Evolutionary conservation across 2,888 invertebrate species (phyloP).

Genomic region (Hydroisotoma schaefferi): DNA sequence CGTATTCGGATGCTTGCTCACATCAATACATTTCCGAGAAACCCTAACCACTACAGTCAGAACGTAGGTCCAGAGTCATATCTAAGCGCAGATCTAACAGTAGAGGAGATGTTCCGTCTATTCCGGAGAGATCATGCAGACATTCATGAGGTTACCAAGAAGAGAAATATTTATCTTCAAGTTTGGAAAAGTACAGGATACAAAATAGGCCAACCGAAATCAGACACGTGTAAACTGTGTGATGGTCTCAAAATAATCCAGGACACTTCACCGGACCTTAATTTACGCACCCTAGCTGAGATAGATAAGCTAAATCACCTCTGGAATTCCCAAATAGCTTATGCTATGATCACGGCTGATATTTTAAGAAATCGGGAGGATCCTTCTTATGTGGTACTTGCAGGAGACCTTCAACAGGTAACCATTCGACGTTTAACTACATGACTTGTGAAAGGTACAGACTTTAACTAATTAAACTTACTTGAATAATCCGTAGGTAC

Average conservation of each 20-base stretch:
- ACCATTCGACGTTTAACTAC: too few relatives aligned
- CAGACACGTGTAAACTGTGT: constrained; percentile 4
- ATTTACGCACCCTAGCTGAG: background rate
- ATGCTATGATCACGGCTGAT: background rate
- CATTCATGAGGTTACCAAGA: too few relatives aligned
- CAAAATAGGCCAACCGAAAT: constrained; percentile 5
- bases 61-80: background rate
- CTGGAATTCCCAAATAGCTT: background rate
- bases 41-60: constrained; percentile 5
- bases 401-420: constrained; percentile 9
- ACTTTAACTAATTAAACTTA: too few relatives aligned
- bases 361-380: background rate
- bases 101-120: background rate
- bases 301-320: background rate
- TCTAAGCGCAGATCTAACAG: constrained; percentile 2
- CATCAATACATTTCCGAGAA: constrained; percentile 2
- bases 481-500: background rate
- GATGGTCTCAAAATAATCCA: background rate
- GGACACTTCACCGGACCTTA: background rate
- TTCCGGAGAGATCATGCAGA: too few relatives aligned
- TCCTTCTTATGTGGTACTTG: background rate
- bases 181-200: background rate
- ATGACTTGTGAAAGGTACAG: too few relatives aligned
- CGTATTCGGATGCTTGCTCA: background rate
- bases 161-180: background rate